Base-by-base conservation (phyloP, 1,140 invertebrate species). In the Aphaenogaster floridana region DNA sequence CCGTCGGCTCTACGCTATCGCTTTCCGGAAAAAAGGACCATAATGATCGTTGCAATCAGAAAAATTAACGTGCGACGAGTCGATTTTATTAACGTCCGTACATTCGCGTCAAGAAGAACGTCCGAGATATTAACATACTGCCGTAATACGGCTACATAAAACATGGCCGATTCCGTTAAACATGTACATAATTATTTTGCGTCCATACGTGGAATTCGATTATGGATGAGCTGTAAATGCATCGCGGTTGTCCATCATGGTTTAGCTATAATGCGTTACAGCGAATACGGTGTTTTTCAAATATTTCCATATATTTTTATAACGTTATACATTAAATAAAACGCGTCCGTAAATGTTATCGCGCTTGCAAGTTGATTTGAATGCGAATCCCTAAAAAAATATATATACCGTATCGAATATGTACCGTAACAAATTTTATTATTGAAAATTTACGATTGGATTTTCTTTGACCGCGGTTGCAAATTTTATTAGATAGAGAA, bases 221-320 rank as follows among this genome's bases (percentile, higher is more conserved):
- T 84, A 74, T 63, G 69, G 36, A 84, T 84, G 54, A 76, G 34
- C 34, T 52, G n/a, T 83, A 76, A 84, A 63, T 57, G 42, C 42
- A 76, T 84, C 71, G 42, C 42, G 42, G 13, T 9, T 48, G 28
- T 83, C 48, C 42, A 13, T 81, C 42, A 50, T 84, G 21, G 17
- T 76, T 74, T 61, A 80, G 21, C 61, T 42, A 39, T 42, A 57
- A 61, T 61, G 48, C 15, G 13, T 39, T 76, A 74, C 34, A 21
- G 17, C 9, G 50, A 54, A 28, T 61, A 17, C 34, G n/a, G 2
- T 69, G 66, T 54, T 36, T 68, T 69, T 39, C 11, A 42, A 57
- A 81, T 45, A 28, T 81, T 42, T 68, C 6, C 54, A 76, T 54
- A 78, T 78, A 45, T 64, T 78, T 54, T 81, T 42, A 11, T 69